phyloP scores from a whole-genome alignment of 2,797 vertebrate genomes.

The Leptoclinus maculatus region DNA sequence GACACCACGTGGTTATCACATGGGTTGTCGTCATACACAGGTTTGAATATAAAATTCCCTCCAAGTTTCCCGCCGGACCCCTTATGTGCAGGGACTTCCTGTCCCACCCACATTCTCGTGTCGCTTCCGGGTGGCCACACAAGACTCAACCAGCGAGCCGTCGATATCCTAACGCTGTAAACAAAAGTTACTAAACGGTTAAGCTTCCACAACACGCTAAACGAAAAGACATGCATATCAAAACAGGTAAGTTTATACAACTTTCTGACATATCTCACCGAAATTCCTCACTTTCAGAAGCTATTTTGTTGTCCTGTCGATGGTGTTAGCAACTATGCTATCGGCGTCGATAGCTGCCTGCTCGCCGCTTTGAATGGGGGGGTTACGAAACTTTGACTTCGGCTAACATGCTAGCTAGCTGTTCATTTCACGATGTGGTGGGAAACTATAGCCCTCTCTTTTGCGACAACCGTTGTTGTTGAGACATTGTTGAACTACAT shows the following conservation, averaged over 20 bases:
- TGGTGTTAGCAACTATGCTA: constrained; percentile 63
- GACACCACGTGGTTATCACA: constrained; percentile 16
- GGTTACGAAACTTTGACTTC: constrained; percentile 78
- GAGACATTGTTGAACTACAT: rapidly evolving
- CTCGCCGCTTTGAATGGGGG: constrained; percentile 70
- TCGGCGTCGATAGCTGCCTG: constrained; percentile 34
- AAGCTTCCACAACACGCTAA: constrained; percentile 36
- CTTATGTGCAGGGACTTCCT: constrained; percentile 70
- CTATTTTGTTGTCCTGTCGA: constrained; percentile 14
- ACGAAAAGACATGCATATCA: constrained; percentile 86
- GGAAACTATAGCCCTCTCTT: rapidly evolving
- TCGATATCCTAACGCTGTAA: constrained; percentile 65
- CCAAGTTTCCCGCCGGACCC: constrained; percentile 71
- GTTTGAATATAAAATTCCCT: constrained; percentile 21
- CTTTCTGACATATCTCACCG: background rate
- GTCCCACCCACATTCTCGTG: constrained; percentile 72
- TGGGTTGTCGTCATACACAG: background rate
- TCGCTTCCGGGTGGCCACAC: constrained; percentile 78
- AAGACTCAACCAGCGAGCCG: constrained; percentile 59
- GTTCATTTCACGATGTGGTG: rapidly evolving
- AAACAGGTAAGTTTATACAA: constrained; percentile 78
- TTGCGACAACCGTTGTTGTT: background rate
- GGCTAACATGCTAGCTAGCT: constrained; percentile 51
- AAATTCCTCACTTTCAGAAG: background rate
- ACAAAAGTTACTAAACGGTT: constrained; percentile 77